Base-by-base conservation (phyloP, 2,113 vertebrate genomes). In the Pygoscelis antarcticus region DNA sequence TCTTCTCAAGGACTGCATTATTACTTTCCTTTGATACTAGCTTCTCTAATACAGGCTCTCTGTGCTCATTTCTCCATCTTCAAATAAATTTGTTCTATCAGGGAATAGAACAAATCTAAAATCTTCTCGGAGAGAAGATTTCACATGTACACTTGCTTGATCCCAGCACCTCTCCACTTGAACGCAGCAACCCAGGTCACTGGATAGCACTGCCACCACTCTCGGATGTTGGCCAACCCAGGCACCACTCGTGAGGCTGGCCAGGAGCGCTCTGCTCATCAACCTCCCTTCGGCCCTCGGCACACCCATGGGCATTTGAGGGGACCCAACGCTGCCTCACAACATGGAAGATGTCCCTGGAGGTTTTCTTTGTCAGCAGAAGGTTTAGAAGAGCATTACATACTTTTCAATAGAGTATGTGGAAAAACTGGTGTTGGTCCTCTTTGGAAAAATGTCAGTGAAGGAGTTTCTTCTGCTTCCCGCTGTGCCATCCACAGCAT, bases 161-260 rank as follows among this genome's bases (percentile, higher is more conserved):
- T 18, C 14, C n/a, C n/a, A 60, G 66, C 51, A 55, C 26, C 16
- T 38, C 49, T 34, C 2, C 10, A 7, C 51, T 10, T 40, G 30
- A 76, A 22, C 0, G 3, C n/a, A 70, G 49, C 9, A 32, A 12
- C 10, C 13, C 4, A 23, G 23, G 38, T 44, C 58, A 8, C 0
- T 0, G 57, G 44, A 21, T 0, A 30, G 68, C 23, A 26, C 16
- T 32, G 34, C 36, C 66, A 23, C 2, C 2, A 49, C 70, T 40
- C 29, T 27, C 0, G 1, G 62, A 17, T 0, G 27, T 32, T 1
- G 2, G 30, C 42, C 0, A 0, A 71, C 7, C 40, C 62, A 4
- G 2, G 58, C 54, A 74, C 26, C 30, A 0, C 2, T 10, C 7
- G 6, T 8, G 1, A 2, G 38, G 70, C 47, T 52, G 66, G 30